Base-by-base conservation (phyloP, 2,888 invertebrate species). In the Cheilosia vulpina region DNA sequence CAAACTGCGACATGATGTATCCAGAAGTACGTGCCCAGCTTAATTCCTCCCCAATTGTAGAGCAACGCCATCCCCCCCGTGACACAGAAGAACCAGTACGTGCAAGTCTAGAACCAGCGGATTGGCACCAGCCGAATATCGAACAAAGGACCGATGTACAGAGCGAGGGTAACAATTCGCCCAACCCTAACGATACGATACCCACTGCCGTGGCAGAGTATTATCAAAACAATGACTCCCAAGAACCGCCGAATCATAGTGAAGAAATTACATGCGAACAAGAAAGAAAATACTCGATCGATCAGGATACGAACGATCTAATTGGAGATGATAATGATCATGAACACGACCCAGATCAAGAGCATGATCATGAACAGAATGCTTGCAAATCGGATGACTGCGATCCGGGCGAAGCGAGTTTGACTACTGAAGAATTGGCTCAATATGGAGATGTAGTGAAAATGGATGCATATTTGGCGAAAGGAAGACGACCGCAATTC, bases 401-500 rank as follows among this genome's bases (percentile, higher is more conserved):
- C 52, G 91, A 90, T 72, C 89, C 90, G 15, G 43, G 6, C 43
- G 92, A 91, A 15, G 60, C 91, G 79, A 89, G 89, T 63, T 77
- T 92, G 53, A 90, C 91, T 60, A 90, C 88, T 15, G 91, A 92
- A 75, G 91, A 90, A 87, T 88, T 92, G 52, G 90, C 92, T 13
- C 90, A 92, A 81, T 92, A 92, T 92, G 91, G 91, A 17, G 92
- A 97, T 92, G 97, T 97, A 50, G 94, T 97, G 78, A 97, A 96
- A 92, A 95, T 97, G 94, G 96, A 96, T 91, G 97, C 97, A 89
- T 97, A 97, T 90, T 92, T 97, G 84, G 96, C 96, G 89, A 96
- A 96, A 89, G 97, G 97, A 2, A 93, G 97, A 41, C 93, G 97
- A 66, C 97, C 97, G 80, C 97, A 97, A 93, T 98, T 97, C 93